Conservation (phyloP, 2,888 invertebrate species). For the Drosophila mettleri region DNA sequence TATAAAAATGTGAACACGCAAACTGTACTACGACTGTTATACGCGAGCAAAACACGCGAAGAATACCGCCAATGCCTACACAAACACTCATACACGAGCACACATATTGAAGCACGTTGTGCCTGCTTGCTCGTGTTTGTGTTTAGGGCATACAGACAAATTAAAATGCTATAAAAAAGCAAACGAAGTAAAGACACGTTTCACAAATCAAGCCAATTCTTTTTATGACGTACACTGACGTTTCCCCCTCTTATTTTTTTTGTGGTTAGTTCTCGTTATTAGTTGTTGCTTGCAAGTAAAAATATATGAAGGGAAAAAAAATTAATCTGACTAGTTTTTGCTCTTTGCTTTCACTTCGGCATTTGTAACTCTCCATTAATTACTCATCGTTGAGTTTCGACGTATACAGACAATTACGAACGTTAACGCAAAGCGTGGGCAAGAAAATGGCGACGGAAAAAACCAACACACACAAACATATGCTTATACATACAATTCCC, state of each 20-base stretch:
- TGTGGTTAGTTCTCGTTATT: conserved; percentile 44
- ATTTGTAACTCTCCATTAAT: conserved; percentile 60
- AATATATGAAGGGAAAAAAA: conserved; percentile 12
- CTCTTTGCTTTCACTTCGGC: conserved; percentile 27
- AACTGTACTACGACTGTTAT: conserved; percentile 67
- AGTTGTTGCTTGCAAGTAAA: conserved; percentile 42
- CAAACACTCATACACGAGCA: conserved; percentile 16
- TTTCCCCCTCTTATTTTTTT: conserved; percentile 26
- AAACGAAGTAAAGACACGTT: conserved; percentile 79
- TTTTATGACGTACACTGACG: conserved; percentile 72
- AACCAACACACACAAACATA: conserved; percentile 39
- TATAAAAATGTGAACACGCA: conserved; percentile 43
- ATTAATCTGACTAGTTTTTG: conserved; percentile 21
- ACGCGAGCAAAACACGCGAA: conserved; percentile 60
- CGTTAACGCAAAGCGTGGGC: conserved; percentile 46
- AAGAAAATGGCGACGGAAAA: conserved; percentile 77
- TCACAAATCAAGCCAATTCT: conserved; percentile 78
- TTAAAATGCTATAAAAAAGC: conserved; percentile 80
- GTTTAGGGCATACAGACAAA: conserved; percentile 75
- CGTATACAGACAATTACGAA: conserved; percentile 65
- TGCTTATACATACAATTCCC: conserved; percentile 14
- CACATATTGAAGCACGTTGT: conserved; percentile 25
- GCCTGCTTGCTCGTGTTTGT: conserved; percentile 63
- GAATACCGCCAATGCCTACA: conserved; percentile 41
- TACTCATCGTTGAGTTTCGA: conserved; percentile 66